These are phyloP conservation scores for Drosophila austrosaltans DNA, from an alignment of 2,888 invertebrate species.

Conservation along the genomic window DNA sequence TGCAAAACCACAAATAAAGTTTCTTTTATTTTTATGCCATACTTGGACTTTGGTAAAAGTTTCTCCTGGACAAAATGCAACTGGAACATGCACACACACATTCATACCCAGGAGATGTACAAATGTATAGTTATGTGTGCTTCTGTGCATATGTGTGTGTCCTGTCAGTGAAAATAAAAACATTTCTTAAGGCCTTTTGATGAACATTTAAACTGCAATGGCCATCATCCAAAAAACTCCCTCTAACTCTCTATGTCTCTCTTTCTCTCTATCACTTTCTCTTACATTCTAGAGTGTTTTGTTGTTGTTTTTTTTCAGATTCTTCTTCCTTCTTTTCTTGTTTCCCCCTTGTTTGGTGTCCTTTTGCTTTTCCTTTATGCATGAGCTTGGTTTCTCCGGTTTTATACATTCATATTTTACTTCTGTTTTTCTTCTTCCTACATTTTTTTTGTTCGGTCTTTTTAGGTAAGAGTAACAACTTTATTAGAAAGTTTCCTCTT, in stretches of 20 bases:
- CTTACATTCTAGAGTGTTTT: constrained; percentile 5
- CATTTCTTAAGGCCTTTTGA: constrained; percentile 54
- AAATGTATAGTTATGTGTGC: constrained; percentile 7
- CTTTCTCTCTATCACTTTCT: not conserved
- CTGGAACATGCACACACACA: constrained; percentile 20
- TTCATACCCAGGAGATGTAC: not conserved
- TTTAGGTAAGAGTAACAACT: not conserved
- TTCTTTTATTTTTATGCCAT: constrained; percentile 41
- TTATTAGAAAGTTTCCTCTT: constrained; percentile 2
- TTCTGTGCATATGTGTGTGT: constrained; percentile 12
- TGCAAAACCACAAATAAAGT: constrained; percentile 69
- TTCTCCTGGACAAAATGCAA: constrained; percentile 24
- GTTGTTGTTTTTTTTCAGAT: not conserved
- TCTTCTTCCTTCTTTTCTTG: not conserved
- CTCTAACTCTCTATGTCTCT: not conserved
- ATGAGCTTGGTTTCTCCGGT: constrained; percentile 11
- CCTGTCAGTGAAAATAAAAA: constrained; percentile 55
- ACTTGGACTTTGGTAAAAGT: constrained; percentile 16
- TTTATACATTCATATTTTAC: constrained; percentile 12
- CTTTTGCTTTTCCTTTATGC: constrained; percentile 15
- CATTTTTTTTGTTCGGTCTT: not conserved
- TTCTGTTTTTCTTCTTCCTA: too few relatives aligned
- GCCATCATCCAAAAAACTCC: constrained; percentile 12
- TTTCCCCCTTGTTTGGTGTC: not conserved
- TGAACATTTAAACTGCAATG: constrained; percentile 51